A percentile compares a stretch with the other conserved stretches of the same genome.
Evolutionary conservation across 1,140 invertebrate genomes (phyloP).

Genomic region (Globodera rostochiensis): DNA sequence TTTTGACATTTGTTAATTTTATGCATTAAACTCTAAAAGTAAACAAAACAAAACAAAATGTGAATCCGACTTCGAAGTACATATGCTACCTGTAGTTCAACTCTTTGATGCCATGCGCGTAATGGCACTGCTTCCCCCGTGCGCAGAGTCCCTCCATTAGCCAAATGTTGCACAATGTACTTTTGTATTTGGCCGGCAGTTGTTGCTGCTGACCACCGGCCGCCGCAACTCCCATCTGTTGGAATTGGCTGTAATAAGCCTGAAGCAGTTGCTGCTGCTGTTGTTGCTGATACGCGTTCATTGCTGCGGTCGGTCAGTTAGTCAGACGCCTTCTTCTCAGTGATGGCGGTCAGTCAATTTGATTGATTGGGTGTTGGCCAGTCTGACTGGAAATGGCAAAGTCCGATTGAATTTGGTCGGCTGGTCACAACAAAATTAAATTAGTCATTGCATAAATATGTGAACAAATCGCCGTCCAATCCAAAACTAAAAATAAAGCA

Average conservation of each 20-base stretch:
- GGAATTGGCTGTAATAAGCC: constrained; percentile 16
- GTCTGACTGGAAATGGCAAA: neutral
- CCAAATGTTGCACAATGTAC: constrained; percentile 31
- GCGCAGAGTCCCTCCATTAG: constrained; percentile 27
- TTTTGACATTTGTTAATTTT: neutral
- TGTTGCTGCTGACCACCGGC: constrained; percentile 1
- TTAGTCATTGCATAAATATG: neutral
- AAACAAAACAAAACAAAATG: too few species aligned
- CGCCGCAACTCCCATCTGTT: neutral
- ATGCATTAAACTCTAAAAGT: too few species aligned
- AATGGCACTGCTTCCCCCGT: constrained; percentile 27
- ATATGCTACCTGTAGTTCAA: constrained; percentile 19
- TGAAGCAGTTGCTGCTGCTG: constrained; percentile 19
- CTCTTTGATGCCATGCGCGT: constrained; percentile 26
- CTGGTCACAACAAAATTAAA: neutral
- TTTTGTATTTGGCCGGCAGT: constrained; percentile 19
- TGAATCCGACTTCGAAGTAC: too few species aligned
- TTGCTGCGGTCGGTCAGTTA: neutral
- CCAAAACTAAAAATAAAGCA: neutral
- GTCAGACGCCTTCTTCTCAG: too few species aligned
- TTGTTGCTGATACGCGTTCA: constrained; percentile 13
- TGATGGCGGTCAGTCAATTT: too few species aligned
- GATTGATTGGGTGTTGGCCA: too few species aligned
- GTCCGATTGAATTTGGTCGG: too few species aligned
- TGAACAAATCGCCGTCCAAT: neutral